These are phyloP conservation scores for Drosophila ohnishii DNA, from an alignment of 1,140 invertebrate species.

Conservation along the genomic window DNA sequence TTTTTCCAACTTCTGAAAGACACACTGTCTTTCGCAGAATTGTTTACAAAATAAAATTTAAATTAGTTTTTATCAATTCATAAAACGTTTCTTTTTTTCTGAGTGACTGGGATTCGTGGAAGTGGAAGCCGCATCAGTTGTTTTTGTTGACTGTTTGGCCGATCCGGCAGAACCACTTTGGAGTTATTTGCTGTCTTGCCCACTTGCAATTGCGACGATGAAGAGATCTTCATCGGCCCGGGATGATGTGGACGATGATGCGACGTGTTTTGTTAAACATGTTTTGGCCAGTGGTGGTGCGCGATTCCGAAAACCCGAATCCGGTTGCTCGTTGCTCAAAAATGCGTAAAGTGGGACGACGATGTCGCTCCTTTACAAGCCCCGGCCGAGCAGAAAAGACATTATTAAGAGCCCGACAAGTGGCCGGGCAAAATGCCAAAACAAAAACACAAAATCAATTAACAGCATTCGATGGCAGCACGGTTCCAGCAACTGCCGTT, in stretches of 20 bases:
- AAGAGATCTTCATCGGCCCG: slow-evolving; percentile 44
- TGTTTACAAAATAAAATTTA: not conserved
- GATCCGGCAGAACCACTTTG: slow-evolving; percentile 69
- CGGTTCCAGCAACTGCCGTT: slow-evolving; percentile 20
- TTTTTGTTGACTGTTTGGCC: slow-evolving; percentile 39
- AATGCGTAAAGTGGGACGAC: slow-evolving; percentile 80
- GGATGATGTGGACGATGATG: slow-evolving; percentile 53
- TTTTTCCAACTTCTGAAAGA: not conserved
- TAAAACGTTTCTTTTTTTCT: not conserved
- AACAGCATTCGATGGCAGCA: slow-evolving; percentile 54
- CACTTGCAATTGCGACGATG: slow-evolving; percentile 63
- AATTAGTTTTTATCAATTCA: not conserved
- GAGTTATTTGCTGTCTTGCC: slow-evolving; percentile 36
- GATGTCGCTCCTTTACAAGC: slow-evolving; percentile 74
- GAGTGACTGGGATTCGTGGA: slow-evolving; percentile 41
- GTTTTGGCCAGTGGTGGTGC: slow-evolving; percentile 46
- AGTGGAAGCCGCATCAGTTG: slow-evolving; percentile 24
- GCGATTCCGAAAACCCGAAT: slow-evolving; percentile 50
- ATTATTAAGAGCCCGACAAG: slow-evolving; percentile 72
- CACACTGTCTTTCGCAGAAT: not conserved
- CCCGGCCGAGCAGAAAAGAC: slow-evolving; percentile 38
- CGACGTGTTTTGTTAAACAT: slow-evolving; percentile 73
- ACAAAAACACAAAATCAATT: slow-evolving; percentile 76
- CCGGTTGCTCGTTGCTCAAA: slow-evolving; percentile 75
- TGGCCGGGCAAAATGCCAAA: slow-evolving; percentile 77